These are phyloP conservation scores for Drosophila nigricruria DNA, from an alignment of 2,888 invertebrate species.

Conservation along the genomic window DNA sequence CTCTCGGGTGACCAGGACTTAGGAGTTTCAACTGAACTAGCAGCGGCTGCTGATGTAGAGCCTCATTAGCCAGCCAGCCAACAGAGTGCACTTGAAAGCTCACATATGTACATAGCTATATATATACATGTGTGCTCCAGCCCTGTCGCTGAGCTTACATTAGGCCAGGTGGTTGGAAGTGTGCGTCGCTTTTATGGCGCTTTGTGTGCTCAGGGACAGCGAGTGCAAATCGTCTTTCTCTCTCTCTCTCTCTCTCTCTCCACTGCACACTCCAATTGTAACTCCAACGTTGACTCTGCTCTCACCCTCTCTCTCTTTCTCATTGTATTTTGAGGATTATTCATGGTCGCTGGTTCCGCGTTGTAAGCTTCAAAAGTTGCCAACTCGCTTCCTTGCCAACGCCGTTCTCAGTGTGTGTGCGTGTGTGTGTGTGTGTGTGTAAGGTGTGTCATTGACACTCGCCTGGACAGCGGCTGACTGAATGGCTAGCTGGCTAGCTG, in stretches of 20 bases:
- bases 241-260: not conserved
- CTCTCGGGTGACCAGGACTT: slow-evolving; percentile 26
- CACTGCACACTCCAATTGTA: slow-evolving; percentile 26
- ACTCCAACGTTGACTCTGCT: slow-evolving; percentile 29
- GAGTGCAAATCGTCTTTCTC: slow-evolving; percentile 3
- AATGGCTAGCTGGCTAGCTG: slow-evolving; percentile 3
- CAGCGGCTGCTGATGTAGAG: slow-evolving; percentile 39
- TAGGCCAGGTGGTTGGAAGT: slow-evolving; percentile 32
- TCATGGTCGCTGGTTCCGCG: slow-evolving; percentile 55
- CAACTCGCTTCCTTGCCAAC: slow-evolving; percentile 51
- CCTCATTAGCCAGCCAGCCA: slow-evolving; percentile 38
- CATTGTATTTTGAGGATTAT: slow-evolving; percentile 50
- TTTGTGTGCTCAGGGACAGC: slow-evolving; percentile 39
- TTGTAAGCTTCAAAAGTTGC: slow-evolving; percentile 37
- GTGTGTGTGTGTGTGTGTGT: slow-evolving; percentile 37
- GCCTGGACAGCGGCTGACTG: slow-evolving; percentile 16
- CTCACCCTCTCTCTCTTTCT: not conserved
- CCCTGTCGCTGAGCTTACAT: slow-evolving; percentile 35
- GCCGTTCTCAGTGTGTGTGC: not conserved
- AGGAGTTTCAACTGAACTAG: not conserved
- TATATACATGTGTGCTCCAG: not conserved
- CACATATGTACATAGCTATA: not conserved
- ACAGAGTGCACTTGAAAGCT: slow-evolving; percentile 12
- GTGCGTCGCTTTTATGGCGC: slow-evolving; percentile 35
- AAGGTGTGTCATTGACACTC: slow-evolving; percentile 76